Evolutionary conservation across 2,113 vertebrate genomes (phyloP), one percentile per base, ranked within the genome.

Genomic region (Gambusia holbrooki): DNA sequence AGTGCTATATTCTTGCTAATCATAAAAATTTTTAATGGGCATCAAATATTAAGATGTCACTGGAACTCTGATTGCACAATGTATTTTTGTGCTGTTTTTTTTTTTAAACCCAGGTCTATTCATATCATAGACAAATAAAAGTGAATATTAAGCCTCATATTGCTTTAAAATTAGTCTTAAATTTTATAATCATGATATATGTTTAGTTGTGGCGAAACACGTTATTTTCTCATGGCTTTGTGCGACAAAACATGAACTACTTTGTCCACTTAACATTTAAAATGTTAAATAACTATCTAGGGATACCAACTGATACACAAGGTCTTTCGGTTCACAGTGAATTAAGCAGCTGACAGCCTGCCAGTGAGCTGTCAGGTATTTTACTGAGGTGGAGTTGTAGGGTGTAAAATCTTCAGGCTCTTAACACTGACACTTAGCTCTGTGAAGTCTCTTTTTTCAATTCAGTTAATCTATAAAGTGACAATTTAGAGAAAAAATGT

Each of bases 21-120:
- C 9, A 62, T 51, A 33, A 3, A 0, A 27, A 35, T 68, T 42
- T 63, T 81, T 48, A 76, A 69, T 62, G 58, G 73, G n/a, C 45
- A 35, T 17, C 0, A 14, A 74, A 33, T 25, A 67, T 28, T 61
- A 62, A 10, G 35, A 12, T 4, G 67, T 65, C 25, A 37, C 10
- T 71, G 11, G 30, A 14, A 35, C 29, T 25, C 32, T 14, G 27
- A 10, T 29, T 45, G 66, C 22, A 33, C 37, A 40, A 11, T 40
- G 14, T 48, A 6, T 48, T 48, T 48, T 19, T 37, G 35, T 10
- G 1, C 12, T 35, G 35, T 48, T 48, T 6, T 35, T 25, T 3
- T 17, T 33, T 25, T 12, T 25, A 17, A 45, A 45, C 40, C 5
- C 17, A 48, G 45, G 5, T 48, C 5, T 48, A 19, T 17, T 17